A percentile compares a stretch with the other conserved stretches of the same genome.
phyloP scores from a whole-genome alignment of 2,888 invertebrate genomes.

The Anthrax anthrax region DNA sequence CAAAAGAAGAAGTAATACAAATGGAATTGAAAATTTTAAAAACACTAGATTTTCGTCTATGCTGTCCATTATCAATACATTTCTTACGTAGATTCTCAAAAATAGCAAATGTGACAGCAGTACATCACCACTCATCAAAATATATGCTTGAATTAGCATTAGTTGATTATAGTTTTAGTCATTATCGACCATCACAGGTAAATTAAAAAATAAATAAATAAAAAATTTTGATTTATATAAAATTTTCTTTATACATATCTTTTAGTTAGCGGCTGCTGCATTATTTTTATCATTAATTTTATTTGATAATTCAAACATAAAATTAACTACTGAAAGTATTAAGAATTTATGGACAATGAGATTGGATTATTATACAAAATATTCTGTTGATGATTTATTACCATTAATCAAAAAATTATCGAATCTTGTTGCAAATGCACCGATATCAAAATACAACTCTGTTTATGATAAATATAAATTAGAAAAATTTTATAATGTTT shows the following conservation, averaged over 20 bases:
- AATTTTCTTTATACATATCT: background rate
- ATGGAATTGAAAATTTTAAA: conserved; percentile 72
- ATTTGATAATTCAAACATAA: background rate
- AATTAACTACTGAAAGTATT: background rate
- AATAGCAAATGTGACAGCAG: background rate
- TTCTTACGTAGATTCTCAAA: conserved; percentile 66
- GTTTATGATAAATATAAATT: background rate
- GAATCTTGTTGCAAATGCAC: background rate
- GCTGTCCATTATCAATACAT: conserved; percentile 74
- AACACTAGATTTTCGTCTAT: conserved; percentile 64
- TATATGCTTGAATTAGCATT: background rate
- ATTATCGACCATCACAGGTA: background rate
- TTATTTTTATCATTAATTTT: background rate
- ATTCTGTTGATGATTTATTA: background rate
- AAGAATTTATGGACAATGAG: background rate
- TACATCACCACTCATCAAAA: background rate
- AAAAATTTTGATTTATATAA: too few relatives aligned
- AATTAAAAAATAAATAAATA: background rate
- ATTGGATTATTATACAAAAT: background rate
- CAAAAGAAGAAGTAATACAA: conserved; percentile 56
- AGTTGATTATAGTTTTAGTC: background rate
- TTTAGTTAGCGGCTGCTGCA: background rate
- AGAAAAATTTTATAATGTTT: background rate
- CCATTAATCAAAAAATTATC: background rate
- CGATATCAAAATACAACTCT: background rate